Conservation (phyloP, 2,888 invertebrate genomes). For the Ennomos erosarius region DNA sequence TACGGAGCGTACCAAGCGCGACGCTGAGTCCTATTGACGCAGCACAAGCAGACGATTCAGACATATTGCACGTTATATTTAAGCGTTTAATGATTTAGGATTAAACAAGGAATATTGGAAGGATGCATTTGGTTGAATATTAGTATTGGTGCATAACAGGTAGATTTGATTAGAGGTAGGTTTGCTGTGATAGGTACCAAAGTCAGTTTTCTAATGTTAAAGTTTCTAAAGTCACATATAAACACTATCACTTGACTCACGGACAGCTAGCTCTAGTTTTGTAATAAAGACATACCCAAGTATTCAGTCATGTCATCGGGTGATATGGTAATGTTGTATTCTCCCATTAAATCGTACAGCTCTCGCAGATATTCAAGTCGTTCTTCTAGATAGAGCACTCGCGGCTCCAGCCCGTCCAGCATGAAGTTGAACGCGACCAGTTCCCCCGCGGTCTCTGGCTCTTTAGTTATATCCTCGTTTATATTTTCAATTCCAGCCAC, state of each 20-base stretch:
- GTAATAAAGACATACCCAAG: slow-evolving; percentile 58
- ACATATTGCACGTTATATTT: no score
- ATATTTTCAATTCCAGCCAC: slow-evolving; percentile 87
- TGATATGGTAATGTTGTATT: slow-evolving; percentile 89
- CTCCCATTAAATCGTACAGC: slow-evolving; percentile 93
- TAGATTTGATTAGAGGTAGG: no score
- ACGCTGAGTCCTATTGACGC: slow-evolving; percentile 86
- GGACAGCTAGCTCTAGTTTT: no score
- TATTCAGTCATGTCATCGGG: slow-evolving; percentile 89
- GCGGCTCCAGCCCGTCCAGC: slow-evolving; percentile 87
- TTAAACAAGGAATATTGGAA: no score
- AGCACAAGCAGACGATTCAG: no score
- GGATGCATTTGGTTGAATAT: no score
- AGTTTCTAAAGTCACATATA: no score
- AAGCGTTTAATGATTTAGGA: no score
- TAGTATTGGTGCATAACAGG: no score
- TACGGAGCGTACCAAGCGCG: slow-evolving; percentile 86
- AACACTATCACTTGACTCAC: no score
- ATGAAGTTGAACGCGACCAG: slow-evolving; percentile 89
- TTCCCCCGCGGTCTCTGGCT: slow-evolving; percentile 89
- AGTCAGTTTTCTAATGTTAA: no score
- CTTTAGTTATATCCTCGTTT: slow-evolving; percentile 86
- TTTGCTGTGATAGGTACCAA: no score
- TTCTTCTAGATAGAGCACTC: slow-evolving; percentile 89
- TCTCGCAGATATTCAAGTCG: slow-evolving; percentile 93